A percentile compares a stretch with the other conserved stretches of the same genome.
Evolutionary conservation across 2,888 invertebrate species (phyloP).

Genomic region (Acronicta aceris): DNA sequence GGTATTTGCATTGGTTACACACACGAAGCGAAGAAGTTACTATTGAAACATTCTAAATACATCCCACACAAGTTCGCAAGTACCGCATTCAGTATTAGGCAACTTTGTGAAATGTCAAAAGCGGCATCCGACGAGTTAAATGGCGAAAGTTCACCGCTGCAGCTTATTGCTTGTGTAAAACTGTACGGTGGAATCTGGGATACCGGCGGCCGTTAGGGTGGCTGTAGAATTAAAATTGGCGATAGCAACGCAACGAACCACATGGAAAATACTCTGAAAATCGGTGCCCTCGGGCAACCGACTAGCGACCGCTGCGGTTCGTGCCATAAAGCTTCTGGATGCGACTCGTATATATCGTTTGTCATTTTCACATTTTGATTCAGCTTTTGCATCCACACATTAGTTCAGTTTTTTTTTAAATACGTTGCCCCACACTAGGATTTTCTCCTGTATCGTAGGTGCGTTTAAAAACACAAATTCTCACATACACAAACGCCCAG

Average conservation of each 20-base stretch:
- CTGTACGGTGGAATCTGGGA: constrained; percentile 56
- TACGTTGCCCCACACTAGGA: no score
- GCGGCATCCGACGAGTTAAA: constrained; percentile 64
- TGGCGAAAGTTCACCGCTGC: constrained; percentile 70
- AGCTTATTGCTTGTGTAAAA: constrained; percentile 62
- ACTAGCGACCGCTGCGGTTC: constrained; percentile 35
- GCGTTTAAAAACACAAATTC: no score
- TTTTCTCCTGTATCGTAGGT: no score
- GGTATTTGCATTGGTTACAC: constrained; percentile 59
- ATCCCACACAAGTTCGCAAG: constrained; percentile 47
- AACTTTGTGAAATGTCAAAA: constrained; percentile 70
- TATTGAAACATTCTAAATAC: constrained; percentile 62
- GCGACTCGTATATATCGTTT: constrained; percentile 18
- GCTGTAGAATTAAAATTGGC: constrained; percentile 59
- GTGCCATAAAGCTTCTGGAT: constrained; percentile 27
- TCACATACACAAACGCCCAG: no score
- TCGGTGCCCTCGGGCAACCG: constrained; percentile 49
- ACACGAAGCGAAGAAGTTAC: constrained; percentile 58
- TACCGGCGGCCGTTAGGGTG: constrained; percentile 42
- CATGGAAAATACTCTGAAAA: constrained; percentile 59
- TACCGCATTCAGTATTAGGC: constrained; percentile 66
- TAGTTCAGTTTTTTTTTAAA: no score
- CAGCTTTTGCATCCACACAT: no score
- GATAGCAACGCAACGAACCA: constrained; percentile 46
- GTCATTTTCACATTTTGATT: no score